Conservation (phyloP, 2,113 vertebrate genomes). For the Dasyprocta punctata region DNA sequence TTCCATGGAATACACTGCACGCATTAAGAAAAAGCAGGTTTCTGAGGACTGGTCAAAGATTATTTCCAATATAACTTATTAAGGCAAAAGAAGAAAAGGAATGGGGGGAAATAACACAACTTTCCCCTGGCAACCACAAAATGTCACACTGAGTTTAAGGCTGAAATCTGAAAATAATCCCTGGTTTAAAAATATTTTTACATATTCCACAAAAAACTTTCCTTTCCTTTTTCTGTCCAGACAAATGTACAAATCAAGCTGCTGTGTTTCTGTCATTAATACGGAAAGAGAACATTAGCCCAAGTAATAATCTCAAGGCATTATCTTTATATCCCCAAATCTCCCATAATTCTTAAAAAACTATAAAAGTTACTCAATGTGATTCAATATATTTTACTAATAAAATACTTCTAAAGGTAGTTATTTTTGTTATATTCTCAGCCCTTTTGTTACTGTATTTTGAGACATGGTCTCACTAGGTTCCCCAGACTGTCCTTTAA, state of each 20-base stretch:
- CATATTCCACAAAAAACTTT: slow-evolving; percentile 43
- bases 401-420: slow-evolving; percentile 4
- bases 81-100: neutral
- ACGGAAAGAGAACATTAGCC: neutral
- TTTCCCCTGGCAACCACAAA: neutral
- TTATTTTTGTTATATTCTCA: neutral
- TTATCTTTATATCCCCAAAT: neutral
- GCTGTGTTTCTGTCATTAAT: neutral
- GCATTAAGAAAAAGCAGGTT: neutral
- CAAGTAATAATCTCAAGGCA: neutral
- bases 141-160: neutral
- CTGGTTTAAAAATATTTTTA: slow-evolving; percentile 18
- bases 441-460: neutral
- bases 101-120: neutral
- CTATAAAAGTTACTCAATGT: neutral
- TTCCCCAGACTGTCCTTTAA: neutral
- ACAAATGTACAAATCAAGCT: neutral
- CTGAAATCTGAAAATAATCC: neutral
- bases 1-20: neutral
- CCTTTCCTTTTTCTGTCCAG: neutral
- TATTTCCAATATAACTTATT: neutral
- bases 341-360: neutral
- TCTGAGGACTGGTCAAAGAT: neutral
- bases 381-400: slow-evolving; percentile 20
- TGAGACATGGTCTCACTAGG: neutral